Conservation (phyloP, 2,888 invertebrate species). For the Trichopria drosophilae region DNA sequence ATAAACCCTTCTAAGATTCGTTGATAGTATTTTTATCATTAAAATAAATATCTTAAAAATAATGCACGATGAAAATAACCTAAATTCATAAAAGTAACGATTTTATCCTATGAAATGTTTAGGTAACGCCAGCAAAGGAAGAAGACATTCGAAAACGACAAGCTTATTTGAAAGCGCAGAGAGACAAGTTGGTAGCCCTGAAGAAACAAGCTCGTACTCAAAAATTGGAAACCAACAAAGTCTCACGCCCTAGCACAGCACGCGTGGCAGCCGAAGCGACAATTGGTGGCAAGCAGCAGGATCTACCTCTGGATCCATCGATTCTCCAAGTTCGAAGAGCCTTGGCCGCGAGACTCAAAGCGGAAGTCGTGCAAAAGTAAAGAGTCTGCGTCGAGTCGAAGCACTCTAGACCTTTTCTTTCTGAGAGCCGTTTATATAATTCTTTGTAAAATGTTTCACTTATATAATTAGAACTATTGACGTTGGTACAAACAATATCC, state of each 20-base stretch:
- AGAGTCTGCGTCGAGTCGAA: neutral
- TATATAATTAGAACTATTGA: conserved; percentile 23
- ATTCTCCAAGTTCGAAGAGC: conserved; percentile 80
- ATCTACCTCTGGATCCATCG: conserved; percentile 55
- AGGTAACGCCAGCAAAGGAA: conserved; percentile 48
- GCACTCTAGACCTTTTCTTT: neutral
- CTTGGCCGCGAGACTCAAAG: conserved; percentile 80
- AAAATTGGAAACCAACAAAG: conserved; percentile 69
- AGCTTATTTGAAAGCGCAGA: conserved; percentile 82
- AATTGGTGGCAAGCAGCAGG: conserved; percentile 49
- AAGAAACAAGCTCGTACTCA: conserved; percentile 87
- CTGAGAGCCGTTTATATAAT: conserved; percentile 14
- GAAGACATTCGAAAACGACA: conserved; percentile 77
- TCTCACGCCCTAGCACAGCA: conserved; percentile 56
- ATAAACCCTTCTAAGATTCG: no score
- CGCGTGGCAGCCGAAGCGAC: conserved; percentile 51
- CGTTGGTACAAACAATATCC: conserved; percentile 25
- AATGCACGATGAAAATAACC: no score
- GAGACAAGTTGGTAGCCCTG: conserved; percentile 86
- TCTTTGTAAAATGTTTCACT: conserved; percentile 25
- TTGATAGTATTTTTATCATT: no score
- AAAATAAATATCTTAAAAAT: no score
- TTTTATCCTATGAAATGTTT: no score
- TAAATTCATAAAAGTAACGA: no score
- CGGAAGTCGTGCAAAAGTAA: conserved; percentile 76